Evolutionary conservation across 2,888 invertebrate species (phyloP), one percentile per base, ranked within the genome.

Genomic region (Morpho achilles): DNA sequence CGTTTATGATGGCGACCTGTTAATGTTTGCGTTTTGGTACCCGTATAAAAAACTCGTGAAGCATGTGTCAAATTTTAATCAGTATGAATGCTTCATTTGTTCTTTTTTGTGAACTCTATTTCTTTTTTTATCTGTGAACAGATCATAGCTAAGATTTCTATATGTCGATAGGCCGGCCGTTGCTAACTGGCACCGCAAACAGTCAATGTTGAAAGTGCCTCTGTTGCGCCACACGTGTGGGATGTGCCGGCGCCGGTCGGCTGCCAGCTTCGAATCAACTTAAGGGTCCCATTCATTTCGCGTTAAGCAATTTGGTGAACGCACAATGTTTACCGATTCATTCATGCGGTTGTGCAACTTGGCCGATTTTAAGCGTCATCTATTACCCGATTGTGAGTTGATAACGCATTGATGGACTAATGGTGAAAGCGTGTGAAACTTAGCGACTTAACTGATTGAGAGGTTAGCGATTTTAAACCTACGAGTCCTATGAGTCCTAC

Each of bases 181-280:
- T 56, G 40, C 44, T 87, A 88, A 88, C 77, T 71, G 79, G 75
- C 72, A 78, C 75, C 66, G 77, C 84, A 89, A 88, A 88, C 82
- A 85, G 67, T 68, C 65, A 73, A 72, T 85, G 84, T 83, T 75
- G 87, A 87, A 87, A 88, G 83, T 84, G 84, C 85, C 81, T 82
- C 85, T 77, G 82, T 90, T 88, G 80, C 88, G 86, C 84, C 87
- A 89, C 79, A 82, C 71, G 87, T 87, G 89, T 89, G 87, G 89
- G 88, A 88, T 88, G 85, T 75, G 76, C 79, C 71, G 87, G 89
- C 88, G 88, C 86, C 87, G 75, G 83, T 80, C 84, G 71, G 69
- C 70, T 76, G 77, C 72, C 77, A 72, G 69, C 71, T 76, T 75
- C 74, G 73, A 58, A 63, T 58, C 43, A 53, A 77, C 79, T 82